A percentile compares a stretch with the other conserved stretches of the same genome.
Conservation (phyloP, 2,113 vertebrate species). For the Hiodon tergisus region DNA sequence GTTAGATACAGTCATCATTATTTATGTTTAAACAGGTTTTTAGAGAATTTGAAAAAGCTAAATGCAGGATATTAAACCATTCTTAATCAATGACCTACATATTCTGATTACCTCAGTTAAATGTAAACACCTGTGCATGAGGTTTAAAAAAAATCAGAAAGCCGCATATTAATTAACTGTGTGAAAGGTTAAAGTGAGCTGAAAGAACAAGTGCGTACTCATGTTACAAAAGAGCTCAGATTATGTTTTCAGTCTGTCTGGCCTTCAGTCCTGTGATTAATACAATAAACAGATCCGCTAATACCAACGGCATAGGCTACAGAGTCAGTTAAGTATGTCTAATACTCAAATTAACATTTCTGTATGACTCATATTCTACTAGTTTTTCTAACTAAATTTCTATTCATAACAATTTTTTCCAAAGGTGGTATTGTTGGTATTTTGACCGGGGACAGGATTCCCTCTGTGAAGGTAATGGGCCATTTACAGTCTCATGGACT, state of each 20-base stretch:
- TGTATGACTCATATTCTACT: conserved; percentile 29
- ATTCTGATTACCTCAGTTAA: conserved; percentile 12
- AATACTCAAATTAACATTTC: conserved; percentile 32
- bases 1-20: conserved; percentile 8
- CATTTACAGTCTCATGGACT: too few species aligned
- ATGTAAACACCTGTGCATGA: conserved; percentile 6
- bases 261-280: conserved; percentile 22
- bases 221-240: conserved; percentile 12
- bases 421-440: background rate
- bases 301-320: conserved; percentile 33
- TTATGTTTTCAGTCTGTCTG: conserved; percentile 25
- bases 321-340: conserved; percentile 29
- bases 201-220: background rate
- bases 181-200: background rate
- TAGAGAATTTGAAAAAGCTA: conserved; percentile 22
- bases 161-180: background rate
- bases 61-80: conserved; percentile 18
- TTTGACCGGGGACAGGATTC: background rate
- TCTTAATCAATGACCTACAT: conserved; percentile 17
- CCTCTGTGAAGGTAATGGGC: too few species aligned
- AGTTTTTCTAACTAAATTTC: conserved; percentile 19
- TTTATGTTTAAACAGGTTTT: conserved; percentile 2
- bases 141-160: background rate
- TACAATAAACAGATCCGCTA: conserved; percentile 35
- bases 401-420: background rate